Evolutionary conservation across 2,888 invertebrate genomes (phyloP).

Genomic region (Catocala sponsa): DNA sequence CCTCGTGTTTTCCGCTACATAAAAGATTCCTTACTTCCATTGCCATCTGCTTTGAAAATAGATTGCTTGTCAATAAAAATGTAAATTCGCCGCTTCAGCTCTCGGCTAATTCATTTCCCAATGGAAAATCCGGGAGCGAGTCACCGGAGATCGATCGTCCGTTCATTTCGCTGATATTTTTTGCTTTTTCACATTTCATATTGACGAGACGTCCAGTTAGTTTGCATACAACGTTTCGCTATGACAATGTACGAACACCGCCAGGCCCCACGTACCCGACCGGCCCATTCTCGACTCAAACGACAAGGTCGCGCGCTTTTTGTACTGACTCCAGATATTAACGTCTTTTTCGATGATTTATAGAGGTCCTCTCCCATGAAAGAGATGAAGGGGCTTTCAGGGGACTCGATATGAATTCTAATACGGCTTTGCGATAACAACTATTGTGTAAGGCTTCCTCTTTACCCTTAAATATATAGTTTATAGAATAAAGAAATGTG

Average conservation of each 20-base stretch:
- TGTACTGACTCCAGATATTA: conserved; percentile 74
- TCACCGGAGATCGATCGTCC: conserved; percentile 86
- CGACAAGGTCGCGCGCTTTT: conserved; percentile 69
- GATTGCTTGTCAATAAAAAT: conserved; percentile 88
- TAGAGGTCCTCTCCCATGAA: conserved; percentile 76
- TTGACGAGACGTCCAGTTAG: conserved; percentile 77
- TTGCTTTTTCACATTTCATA: conserved; percentile 72
- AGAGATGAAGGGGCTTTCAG: conserved; percentile 75
- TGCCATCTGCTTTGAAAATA: conserved; percentile 83
- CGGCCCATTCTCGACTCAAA: conserved; percentile 51
- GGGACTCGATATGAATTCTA: conserved; percentile 80
- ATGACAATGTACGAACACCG: conserved; percentile 61
- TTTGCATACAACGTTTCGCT: conserved; percentile 67
- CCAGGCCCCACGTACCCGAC: conserved; percentile 40
- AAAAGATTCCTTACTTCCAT: conserved; percentile 74
- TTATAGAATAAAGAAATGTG: conserved; percentile 38
- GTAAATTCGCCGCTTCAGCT: conserved; percentile 85
- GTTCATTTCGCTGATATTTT: conserved; percentile 78
- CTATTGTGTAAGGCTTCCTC: conserved; percentile 48
- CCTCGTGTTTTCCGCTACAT: conserved; percentile 60
- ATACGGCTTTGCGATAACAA: conserved; percentile 68
- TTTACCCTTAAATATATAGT: conserved; percentile 35
- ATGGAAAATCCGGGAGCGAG: conserved; percentile 85
- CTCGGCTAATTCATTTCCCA: conserved; percentile 86
- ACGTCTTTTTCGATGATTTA: conserved; percentile 79